Conservation (phyloP, 2,888 invertebrate species). For the Agonum fuliginosum region DNA sequence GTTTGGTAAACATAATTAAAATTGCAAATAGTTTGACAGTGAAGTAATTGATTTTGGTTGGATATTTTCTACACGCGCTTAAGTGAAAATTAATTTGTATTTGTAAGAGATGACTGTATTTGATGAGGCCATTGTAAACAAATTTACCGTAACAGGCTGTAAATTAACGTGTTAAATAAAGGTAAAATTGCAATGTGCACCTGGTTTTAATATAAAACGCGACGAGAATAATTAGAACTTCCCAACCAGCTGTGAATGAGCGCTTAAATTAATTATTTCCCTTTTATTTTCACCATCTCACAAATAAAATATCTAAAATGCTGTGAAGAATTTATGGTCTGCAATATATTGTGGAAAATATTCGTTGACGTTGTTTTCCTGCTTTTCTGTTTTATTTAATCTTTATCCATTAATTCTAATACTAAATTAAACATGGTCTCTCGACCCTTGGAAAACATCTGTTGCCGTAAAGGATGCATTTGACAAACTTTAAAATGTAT, state of each 20-base stretch:
- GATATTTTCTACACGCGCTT: slow-evolving; percentile 7
- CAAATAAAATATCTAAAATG: slow-evolving; percentile 34
- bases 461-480: too few species aligned
- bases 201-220: slow-evolving; percentile 47
- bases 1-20: too few species aligned
- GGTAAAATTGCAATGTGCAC: slow-evolving; percentile 40
- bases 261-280: slow-evolving; percentile 52
- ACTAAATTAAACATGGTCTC: not conserved
- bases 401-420: not conserved
- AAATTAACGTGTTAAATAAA: slow-evolving; percentile 24
- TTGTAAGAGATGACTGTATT: slow-evolving; percentile 31
- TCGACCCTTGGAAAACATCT: not conserved
- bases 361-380: slow-evolving; percentile 7
- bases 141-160: slow-evolving; percentile 28
- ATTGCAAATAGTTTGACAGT: too few species aligned
- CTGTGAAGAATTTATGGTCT: slow-evolving; percentile 29
- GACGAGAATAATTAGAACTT: slow-evolving; percentile 45
- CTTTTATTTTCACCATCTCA: slow-evolving; percentile 33
- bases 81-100: slow-evolving; percentile 26
- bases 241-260: slow-evolving; percentile 37
- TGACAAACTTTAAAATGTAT: too few species aligned
- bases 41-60: not conserved
- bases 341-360: slow-evolving; percentile 31
- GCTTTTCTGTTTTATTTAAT: slow-evolving; percentile 15
- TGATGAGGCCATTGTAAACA: slow-evolving; percentile 15